Conservation (phyloP, 2,113 vertebrate genomes). For the Sminthopsis crassicaudata region DNA sequence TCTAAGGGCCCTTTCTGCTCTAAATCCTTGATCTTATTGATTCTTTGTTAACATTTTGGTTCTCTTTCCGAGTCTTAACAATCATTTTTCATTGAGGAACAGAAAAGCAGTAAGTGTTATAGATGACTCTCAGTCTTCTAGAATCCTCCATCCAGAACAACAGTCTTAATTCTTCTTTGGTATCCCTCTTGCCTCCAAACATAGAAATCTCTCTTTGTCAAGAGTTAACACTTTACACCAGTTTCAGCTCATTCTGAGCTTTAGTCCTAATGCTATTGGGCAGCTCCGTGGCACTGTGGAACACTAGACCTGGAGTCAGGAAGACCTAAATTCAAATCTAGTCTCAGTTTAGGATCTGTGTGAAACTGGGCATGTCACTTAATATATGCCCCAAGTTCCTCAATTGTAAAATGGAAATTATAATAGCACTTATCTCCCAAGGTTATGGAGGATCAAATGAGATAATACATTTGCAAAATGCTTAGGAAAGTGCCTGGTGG, state of each 20-base stretch:
- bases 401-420: neutral
- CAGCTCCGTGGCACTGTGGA: neutral
- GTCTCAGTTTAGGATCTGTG: neutral
- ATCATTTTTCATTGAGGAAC: neutral
- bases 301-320: neutral
- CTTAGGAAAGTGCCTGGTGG: neutral
- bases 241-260: neutral
- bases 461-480: neutral
- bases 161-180: neutral
- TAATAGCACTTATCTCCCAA: neutral
- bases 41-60: neutral
- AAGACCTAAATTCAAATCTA: neutral
- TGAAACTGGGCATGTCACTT: neutral
- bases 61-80: neutral
- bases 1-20: neutral
- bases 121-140: neutral
- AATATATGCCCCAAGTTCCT: neutral
- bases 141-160: neutral
- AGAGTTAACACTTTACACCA: neutral
- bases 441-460: neutral
- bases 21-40: neutral
- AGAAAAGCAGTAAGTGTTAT: neutral
- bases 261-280: neutral
- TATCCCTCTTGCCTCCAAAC: neutral
- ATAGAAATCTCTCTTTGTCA: neutral